Conservation (phyloP, 2,113 vertebrate genomes). For the Peromyscus leucopus region DNA sequence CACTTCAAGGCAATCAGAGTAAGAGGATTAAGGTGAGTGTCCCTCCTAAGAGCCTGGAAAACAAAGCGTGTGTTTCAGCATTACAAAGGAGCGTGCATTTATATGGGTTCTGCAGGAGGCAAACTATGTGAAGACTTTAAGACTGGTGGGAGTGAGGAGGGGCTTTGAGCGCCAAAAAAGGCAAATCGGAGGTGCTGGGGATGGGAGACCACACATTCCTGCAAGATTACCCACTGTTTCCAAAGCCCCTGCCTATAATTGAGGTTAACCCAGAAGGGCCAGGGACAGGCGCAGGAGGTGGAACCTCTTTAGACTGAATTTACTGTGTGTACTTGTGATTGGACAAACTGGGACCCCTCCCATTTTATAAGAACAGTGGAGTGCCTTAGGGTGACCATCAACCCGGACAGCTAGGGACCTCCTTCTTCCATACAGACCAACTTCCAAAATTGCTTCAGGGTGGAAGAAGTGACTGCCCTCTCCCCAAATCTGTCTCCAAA, state of each 20-base stretch:
- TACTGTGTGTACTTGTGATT: constrained; percentile 12
- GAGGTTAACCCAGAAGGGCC: constrained; percentile 75
- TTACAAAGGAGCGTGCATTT: constrained; percentile 85
- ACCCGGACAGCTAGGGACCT: neutral
- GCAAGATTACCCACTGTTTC: constrained; percentile 81
- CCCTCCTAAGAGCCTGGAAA: constrained; percentile 87
- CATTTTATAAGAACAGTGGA: neutral
- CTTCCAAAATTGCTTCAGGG: neutral
- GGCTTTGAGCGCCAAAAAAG: constrained; percentile 64
- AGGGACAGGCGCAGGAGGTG: neutral
- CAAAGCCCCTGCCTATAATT: constrained; percentile 73
- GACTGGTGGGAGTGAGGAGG: constrained; percentile 64
- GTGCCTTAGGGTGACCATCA: constrained; percentile 29
- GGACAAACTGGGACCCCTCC: neutral
- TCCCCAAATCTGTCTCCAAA: neutral
- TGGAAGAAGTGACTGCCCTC: neutral
- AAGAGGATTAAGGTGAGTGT: constrained; percentile 91
- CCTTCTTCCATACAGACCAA: constrained; percentile 8
- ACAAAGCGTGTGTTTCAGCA: constrained; percentile 89
- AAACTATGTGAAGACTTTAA: constrained; percentile 76
- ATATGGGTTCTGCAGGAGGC: constrained; percentile 78
- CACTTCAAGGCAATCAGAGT: constrained; percentile 88
- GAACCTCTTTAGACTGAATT: constrained; percentile 26
- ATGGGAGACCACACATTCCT: constrained; percentile 65
- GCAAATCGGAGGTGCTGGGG: constrained; percentile 63